Evolutionary conservation across 2,888 invertebrate species (phyloP).

Genomic region (Pandemis cinnamomeana): DNA sequence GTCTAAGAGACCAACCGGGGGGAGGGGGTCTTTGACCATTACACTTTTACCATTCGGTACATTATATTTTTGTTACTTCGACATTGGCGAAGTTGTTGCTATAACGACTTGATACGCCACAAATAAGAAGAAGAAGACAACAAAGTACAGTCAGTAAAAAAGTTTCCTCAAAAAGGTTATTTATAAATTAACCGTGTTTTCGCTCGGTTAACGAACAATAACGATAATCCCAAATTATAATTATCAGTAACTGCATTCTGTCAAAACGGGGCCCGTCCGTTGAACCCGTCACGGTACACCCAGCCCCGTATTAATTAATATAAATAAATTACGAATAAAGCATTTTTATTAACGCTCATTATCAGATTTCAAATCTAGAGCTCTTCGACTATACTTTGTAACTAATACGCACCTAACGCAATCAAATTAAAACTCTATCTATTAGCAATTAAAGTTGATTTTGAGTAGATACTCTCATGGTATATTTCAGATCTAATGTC

Average conservation of each 20-base stretch:
- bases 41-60: too few relatives aligned
- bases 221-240: conserved; percentile 39
- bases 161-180: not conserved
- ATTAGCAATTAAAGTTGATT: conserved; percentile 10
- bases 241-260: conserved; percentile 32
- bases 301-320: conserved; percentile 41
- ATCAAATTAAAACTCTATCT: conserved; percentile 13
- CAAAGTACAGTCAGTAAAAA: not conserved
- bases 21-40: too few relatives aligned
- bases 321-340: conserved; percentile 42
- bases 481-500: not conserved
- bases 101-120: too few relatives aligned
- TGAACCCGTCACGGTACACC: conserved; percentile 42
- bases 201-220: conserved; percentile 2
- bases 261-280: conserved; percentile 39
- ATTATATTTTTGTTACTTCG: too few relatives aligned
- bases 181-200: not conserved
- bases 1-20: too few relatives aligned
- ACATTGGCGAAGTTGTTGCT: too few relatives aligned
- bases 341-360: conserved; percentile 43
- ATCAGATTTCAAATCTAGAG: conserved; percentile 37
- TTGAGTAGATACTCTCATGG: not conserved
- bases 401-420: not conserved
- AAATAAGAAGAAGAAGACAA: too few relatives aligned
- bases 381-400: conserved; percentile 20